A percentile compares a stretch with the other conserved stretches of the same genome.
These are phyloP conservation scores for Calephelis perditalis DNA, from an alignment of 2,888 invertebrate species.

Conservation along the genomic window DNA sequence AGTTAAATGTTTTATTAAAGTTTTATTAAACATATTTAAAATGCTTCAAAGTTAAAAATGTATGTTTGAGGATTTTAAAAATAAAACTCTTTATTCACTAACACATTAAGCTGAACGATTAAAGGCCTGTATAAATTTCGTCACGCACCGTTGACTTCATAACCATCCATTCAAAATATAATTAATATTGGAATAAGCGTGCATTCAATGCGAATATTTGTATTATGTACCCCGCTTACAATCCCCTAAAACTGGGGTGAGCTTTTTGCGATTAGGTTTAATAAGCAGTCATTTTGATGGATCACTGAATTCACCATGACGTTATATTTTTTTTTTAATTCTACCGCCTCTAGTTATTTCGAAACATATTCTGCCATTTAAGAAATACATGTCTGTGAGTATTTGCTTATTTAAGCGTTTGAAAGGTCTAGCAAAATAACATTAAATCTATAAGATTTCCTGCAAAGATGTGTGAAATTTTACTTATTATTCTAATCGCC, in stretches of 20 bases:
- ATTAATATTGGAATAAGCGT: constrained; percentile 7
- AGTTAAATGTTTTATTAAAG: neutral
- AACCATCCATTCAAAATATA: constrained; percentile 10
- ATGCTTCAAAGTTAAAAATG: neutral
- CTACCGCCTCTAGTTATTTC: too few relatives aligned
- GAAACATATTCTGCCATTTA: too few relatives aligned
- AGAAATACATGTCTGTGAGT: too few relatives aligned
- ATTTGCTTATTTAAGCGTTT: too few relatives aligned
- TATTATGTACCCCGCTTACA: constrained; percentile 5
- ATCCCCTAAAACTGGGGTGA: constrained; percentile 5
- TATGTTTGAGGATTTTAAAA: neutral
- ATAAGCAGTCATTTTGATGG: constrained; percentile 1
- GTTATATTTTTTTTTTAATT: too few relatives aligned
- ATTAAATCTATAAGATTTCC: too few relatives aligned
- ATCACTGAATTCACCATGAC: neutral
- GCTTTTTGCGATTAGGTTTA: constrained; percentile 4
- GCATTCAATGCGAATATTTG: constrained; percentile 5
- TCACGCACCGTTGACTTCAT: constrained; percentile 2
- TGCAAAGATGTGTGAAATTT: too few relatives aligned
- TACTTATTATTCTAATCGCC: too few relatives aligned
- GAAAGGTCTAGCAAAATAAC: too few relatives aligned
- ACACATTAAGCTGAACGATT: constrained; percentile 1
- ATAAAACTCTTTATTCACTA: constrained; percentile 2
- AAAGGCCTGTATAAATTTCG: neutral
- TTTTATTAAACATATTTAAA: neutral